A percentile compares a stretch with the other conserved stretches of the same genome.
Evolutionary conservation across 2,113 vertebrate species (phyloP).

Genomic region (Arenaria interpres): DNA sequence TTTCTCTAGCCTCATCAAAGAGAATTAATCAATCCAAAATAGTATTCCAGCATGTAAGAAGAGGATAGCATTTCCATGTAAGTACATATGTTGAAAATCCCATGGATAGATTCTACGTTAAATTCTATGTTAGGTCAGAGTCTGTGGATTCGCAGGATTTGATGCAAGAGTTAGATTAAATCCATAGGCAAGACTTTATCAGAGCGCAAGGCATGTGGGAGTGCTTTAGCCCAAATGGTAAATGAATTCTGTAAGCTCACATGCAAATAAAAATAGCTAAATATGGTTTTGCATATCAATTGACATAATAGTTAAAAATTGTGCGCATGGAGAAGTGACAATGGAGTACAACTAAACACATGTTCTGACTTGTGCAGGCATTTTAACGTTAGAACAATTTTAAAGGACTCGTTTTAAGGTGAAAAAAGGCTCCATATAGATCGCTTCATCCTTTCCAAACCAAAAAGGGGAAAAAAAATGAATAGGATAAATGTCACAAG

Average conservation of each 20-base stretch:
- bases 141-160: constrained; percentile 37
- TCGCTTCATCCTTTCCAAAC: constrained; percentile 66
- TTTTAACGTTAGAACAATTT: constrained; percentile 16
- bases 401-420: constrained; percentile 58
- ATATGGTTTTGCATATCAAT: constrained; percentile 71
- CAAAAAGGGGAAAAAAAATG: constrained; percentile 38
- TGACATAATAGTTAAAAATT: constrained; percentile 66
- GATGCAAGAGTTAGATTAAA: constrained; percentile 60
- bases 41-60: constrained; percentile 58
- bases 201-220: constrained; percentile 21
- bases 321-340: constrained; percentile 42
- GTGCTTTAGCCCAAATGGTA: constrained; percentile 62
- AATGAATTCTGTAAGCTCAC: constrained; percentile 68
- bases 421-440: constrained; percentile 39
- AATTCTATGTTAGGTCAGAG: constrained; percentile 59
- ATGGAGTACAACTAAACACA: constrained; percentile 63
- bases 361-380: constrained; percentile 43
- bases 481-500: constrained; percentile 77
- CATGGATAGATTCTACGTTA: constrained; percentile 2
- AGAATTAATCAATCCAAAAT: constrained; percentile 68
- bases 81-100: constrained; percentile 56
- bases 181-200: constrained; percentile 31
- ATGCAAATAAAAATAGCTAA: constrained; percentile 75
- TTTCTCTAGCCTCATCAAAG: constrained; percentile 61
- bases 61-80: constrained; percentile 55